phyloP scores from a whole-genome alignment of 2,113 vertebrate species.

The Passerina amoena region DNA sequence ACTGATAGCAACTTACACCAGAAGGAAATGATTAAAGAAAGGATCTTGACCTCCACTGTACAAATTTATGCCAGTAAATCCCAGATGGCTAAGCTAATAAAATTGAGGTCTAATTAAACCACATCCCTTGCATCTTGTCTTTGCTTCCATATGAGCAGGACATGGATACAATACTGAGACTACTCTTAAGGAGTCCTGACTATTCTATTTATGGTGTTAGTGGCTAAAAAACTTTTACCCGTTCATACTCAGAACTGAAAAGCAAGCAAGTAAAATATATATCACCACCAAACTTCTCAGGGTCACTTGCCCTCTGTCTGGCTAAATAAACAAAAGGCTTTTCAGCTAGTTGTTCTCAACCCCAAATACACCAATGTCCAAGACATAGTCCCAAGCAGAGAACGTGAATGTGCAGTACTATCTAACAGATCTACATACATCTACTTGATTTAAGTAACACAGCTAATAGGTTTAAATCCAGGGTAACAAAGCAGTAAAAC shows the following conservation, averaged over 20 bases:
- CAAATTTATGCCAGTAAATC: constrained; percentile 62
- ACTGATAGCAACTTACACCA: constrained; percentile 6
- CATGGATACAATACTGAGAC: not conserved
- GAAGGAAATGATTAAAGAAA: constrained; percentile 55
- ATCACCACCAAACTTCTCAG: not conserved
- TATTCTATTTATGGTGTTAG: not conserved
- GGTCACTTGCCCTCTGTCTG: not conserved
- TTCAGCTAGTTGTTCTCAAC: not conserved
- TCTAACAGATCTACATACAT: not conserved
- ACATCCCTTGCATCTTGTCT: constrained; percentile 56
- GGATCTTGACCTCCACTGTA: constrained; percentile 60
- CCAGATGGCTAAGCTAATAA: constrained; percentile 61
- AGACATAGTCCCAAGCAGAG: not conserved
- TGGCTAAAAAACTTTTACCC: not conserved
- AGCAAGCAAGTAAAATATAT: not conserved
- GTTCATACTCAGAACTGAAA: not conserved
- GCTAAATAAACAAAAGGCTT: not conserved
- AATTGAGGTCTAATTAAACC: constrained; percentile 62
- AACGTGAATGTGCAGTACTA: not conserved
- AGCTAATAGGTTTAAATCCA: not conserved
- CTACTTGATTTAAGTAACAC: not conserved
- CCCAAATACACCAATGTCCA: not conserved
- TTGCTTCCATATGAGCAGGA: constrained; percentile 23
- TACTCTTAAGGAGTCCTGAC: not conserved
- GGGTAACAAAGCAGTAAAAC: not conserved